Evolutionary conservation across 2,888 invertebrate genomes (phyloP), one percentile per base, ranked within the genome.

Genomic region (Ichneumoninae sp.): DNA sequence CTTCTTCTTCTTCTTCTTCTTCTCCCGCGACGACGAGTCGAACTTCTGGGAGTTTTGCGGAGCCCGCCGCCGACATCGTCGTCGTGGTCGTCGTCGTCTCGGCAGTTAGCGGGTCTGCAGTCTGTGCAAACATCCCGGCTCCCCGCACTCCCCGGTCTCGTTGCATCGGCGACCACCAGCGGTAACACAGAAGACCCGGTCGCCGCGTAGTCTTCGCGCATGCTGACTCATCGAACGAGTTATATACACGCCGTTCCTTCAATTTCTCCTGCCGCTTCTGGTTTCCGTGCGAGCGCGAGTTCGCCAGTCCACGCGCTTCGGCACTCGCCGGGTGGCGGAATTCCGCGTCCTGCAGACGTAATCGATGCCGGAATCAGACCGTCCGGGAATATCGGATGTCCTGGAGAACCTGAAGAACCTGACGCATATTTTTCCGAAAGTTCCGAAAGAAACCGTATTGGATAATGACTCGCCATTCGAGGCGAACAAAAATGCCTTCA

Each of bases 41-140:
- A 70, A 65, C 66, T 75, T 76, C 75, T 68, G 50, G 70, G 54
- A 75, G 74, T 83, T 70, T 78, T 47, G 54, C 40, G 57, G 30
- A 10, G 74, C 72, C 72, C 52, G 70, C 65, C 54, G 81, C 54
- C 70, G 82, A 82, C 76, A 69, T 52, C 44, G 78, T 66, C 57
- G 65, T 47, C 84, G 69, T 52, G 80, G 69, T 78, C 74, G 74
- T 65, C 83, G 81, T 84, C 80, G 77, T 85, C 83, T 86, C 81
- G 68, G 86, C 84, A 86, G 89, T 89, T 88, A 89, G 88, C 89
- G 85, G 86, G 86, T 89, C 85, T 87, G 85, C 86, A 84, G 89
- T 88, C 87, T 87, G 88, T 86, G 88, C 89, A 89, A 89, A 89
- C 88, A 90, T 83, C 83, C 80, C 76, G 65, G 68, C 70, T 62